Evolutionary conservation across 2,888 invertebrate genomes (phyloP).

Genomic region (Sicus ferrugineus): DNA sequence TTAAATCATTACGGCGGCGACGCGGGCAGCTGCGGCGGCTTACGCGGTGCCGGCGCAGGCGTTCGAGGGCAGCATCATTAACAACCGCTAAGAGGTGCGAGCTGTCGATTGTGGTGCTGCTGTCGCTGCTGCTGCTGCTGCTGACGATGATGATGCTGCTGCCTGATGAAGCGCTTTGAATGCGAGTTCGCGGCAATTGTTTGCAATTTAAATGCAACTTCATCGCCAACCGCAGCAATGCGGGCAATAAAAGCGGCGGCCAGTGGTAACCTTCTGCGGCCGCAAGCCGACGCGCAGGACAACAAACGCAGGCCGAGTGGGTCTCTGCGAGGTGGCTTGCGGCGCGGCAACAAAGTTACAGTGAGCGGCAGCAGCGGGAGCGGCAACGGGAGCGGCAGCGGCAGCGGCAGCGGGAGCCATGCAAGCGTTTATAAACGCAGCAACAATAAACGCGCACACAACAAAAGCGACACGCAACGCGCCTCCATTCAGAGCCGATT

Average conservation of each 20-base stretch:
- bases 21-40: background rate
- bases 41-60: background rate
- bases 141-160: background rate
- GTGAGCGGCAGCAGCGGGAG: too few species aligned
- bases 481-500: slow-evolving; percentile 11
- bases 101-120: background rate
- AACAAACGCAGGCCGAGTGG: slow-evolving; percentile 5
- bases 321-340: background rate
- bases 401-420: slow-evolving; percentile 24
- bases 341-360: slow-evolving; percentile 22
- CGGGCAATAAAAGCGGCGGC: slow-evolving; percentile 2
- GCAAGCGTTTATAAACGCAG: slow-evolving; percentile 20
- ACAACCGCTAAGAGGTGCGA: background rate
- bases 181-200: slow-evolving; percentile 14
- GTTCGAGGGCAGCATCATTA: slow-evolving; percentile 1
- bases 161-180: slow-evolving; percentile 24
- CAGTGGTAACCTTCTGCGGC: slow-evolving; percentile 28
- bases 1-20: slow-evolving; percentile 4
- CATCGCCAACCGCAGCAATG: slow-evolving; percentile 1
- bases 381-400: background rate
- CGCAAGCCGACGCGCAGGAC: slow-evolving; percentile 13
- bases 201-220: slow-evolving; percentile 15
- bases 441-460: slow-evolving; percentile 15
- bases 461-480: background rate
- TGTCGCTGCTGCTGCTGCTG: background rate